A percentile compares a stretch with the other conserved stretches of the same genome.
phyloP scores from a whole-genome alignment of 1,140 invertebrate species.

The Acromyrmex charruanus region DNA sequence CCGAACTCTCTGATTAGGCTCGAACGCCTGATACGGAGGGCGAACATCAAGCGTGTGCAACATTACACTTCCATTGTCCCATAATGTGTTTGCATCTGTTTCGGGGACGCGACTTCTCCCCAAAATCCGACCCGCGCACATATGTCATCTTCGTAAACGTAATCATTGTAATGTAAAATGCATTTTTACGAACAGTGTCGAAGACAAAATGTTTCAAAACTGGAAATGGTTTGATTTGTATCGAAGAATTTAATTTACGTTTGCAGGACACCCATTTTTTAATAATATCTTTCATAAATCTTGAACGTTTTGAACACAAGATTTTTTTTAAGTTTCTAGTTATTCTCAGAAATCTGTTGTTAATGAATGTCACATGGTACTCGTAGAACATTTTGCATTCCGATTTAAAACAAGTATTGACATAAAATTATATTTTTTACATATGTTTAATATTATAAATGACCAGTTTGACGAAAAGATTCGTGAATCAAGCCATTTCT shows the following conservation, averaged over 20 bases:
- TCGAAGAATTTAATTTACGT: background rate
- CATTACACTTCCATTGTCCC: constrained; percentile 65
- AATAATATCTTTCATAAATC: background rate
- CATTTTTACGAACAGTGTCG: constrained; percentile 65
- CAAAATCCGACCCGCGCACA: constrained; percentile 52
- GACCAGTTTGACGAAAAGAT: background rate
- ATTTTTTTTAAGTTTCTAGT: background rate
- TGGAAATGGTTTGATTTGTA: constrained; percentile 19
- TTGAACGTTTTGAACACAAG: background rate
- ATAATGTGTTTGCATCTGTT: constrained; percentile 36
- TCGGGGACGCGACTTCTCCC: constrained; percentile 38
- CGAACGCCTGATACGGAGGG: constrained; percentile 14
- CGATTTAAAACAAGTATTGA: background rate
- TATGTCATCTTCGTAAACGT: constrained; percentile 56
- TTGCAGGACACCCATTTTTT: background rate
- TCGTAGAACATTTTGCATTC: background rate
- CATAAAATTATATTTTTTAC: constrained; percentile 1
- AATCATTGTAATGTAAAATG: constrained; percentile 64
- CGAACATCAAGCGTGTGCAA: constrained; percentile 35
- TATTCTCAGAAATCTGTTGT: background rate
- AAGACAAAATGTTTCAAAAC: constrained; percentile 42
- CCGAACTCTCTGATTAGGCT: constrained; percentile 42
- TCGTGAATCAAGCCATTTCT: constrained; percentile 22
- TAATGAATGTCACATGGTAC: background rate
- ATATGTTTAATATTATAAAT: background rate